phyloP scores from a whole-genome alignment of 2,888 invertebrate genomes.

The Pseudococcus jackbeardsleyi region DNA sequence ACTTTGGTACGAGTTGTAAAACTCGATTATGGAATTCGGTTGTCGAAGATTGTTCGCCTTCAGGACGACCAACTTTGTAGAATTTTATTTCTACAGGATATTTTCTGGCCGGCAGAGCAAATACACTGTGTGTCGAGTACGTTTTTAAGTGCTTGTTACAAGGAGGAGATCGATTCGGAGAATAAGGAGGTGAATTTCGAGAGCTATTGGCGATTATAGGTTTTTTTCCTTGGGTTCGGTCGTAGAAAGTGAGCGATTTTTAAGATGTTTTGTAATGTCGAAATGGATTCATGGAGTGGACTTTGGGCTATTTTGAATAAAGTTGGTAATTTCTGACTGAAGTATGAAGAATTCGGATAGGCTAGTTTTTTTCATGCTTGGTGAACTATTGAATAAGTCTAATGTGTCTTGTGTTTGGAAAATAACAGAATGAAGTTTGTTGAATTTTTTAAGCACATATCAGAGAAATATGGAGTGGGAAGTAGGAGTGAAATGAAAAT shows the following conservation, averaged over 20 bases:
- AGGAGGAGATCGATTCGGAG: background rate
- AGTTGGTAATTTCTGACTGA: no score
- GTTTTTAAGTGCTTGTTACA: background rate
- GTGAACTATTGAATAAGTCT: no score
- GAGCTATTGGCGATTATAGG: background rate
- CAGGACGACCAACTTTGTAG: background rate
- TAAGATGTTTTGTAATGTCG: no score
- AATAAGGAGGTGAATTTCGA: background rate
- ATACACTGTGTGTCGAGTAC: background rate
- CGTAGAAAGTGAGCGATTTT: background rate
- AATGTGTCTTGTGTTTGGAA: no score
- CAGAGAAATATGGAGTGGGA: no score
- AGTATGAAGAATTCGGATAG: no score
- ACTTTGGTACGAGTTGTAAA: background rate
- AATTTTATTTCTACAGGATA: conserved; percentile 5
- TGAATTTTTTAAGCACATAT: no score
- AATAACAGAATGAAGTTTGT: no score
- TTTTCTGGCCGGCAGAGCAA: conserved; percentile 14
- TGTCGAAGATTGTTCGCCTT: conserved; percentile 31
- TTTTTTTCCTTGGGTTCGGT: background rate
- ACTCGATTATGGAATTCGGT: conserved; percentile 33
- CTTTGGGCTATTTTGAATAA: no score
- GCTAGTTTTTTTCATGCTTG: no score
- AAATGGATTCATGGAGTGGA: no score
- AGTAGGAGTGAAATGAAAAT: no score